Conservation (phyloP, 2,113 vertebrate species). For the Menidia beryllina region DNA sequence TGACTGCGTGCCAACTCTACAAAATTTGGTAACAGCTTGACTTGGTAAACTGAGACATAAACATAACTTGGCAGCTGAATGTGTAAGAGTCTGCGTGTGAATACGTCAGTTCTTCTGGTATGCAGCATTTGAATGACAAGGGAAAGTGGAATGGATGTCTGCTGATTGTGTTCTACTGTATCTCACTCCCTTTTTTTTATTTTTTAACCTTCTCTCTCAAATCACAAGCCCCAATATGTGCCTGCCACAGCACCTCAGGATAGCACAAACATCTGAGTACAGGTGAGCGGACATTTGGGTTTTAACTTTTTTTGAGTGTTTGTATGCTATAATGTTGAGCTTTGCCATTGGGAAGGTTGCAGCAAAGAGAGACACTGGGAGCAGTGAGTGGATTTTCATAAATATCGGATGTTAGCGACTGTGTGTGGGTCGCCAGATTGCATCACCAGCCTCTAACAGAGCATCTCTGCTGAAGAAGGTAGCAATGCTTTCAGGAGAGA, state of each 20-base stretch:
- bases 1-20: slow-evolving; percentile 60
- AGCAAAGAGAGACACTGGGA: slow-evolving; percentile 18
- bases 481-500: slow-evolving; percentile 72
- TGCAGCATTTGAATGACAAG: slow-evolving; percentile 70
- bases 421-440: slow-evolving; percentile 61
- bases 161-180: slow-evolving; percentile 62
- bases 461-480: slow-evolving; percentile 63
- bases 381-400: slow-evolving; percentile 11
- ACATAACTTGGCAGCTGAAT: slow-evolving; percentile 69
- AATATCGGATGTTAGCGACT: background rate
- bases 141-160: slow-evolving; percentile 53
- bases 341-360: slow-evolving; percentile 43
- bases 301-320: slow-evolving; percentile 22
- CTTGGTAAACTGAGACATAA: slow-evolving; percentile 51
- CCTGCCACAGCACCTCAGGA: slow-evolving; percentile 50
- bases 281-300: slow-evolving; percentile 44
- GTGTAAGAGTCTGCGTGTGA: slow-evolving; percentile 52
- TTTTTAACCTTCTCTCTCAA: slow-evolving; percentile 40
- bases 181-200: slow-evolving; percentile 24
- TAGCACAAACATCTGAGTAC: slow-evolving; percentile 37
- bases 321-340: slow-evolving; percentile 47
- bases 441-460: slow-evolving; percentile 68
- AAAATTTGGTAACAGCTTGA: slow-evolving; percentile 60
- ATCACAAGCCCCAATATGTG: slow-evolving; percentile 47
- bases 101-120: slow-evolving; percentile 48